Base-by-base conservation (phyloP, 1,140 invertebrate genomes). In the Papilio machaon region DNA sequence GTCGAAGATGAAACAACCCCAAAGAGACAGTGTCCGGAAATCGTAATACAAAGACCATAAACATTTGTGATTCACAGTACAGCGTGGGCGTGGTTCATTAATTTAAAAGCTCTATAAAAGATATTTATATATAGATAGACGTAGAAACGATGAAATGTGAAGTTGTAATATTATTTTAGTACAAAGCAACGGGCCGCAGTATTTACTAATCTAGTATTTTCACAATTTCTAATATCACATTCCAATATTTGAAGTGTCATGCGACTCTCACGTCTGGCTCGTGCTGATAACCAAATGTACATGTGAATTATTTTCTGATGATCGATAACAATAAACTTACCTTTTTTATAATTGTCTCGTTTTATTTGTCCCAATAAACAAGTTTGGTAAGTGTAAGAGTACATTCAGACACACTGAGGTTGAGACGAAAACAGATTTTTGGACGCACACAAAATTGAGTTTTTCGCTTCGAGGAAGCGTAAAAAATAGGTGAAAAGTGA, bases 1-100 rank as follows among this genome's bases (percentile, higher is more conserved):
- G 83, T 84, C n/a, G 89, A 90, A 11, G 90, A 91, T 13, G 89
- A 91, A 82, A 89, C 87, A 6, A 89, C 90, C 6, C 86, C 90
- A 17, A 94, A 94, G 85, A 92, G 92, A 92, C 93, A 92, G 84
- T 93, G 93, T 82, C 91, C 89, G 17, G 89, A 91, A 35, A 86
- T 89, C 77, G 47, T 88, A 81, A 87, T 84, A 86, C 87, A 93
- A 82, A 91, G 89, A 89, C 81, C 81, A 78, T 54, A 73, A 13
- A 49, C 15, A 70, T 30, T 60, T 58, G 75, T 80, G 54, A 19
- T 54, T 81, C 79, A 84, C 30, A 46, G 73, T 74, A 74, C 73
- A 74, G 74, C n/a, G 74, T 35, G 49, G 74, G 15, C 47, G 19
- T 17, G 47, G 74, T 76, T 76, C 17, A 43, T 46, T 76, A 52